Evolutionary conservation across 1,140 invertebrate genomes (phyloP).

Genomic region (Pseudomyrmex dendroicus): DNA sequence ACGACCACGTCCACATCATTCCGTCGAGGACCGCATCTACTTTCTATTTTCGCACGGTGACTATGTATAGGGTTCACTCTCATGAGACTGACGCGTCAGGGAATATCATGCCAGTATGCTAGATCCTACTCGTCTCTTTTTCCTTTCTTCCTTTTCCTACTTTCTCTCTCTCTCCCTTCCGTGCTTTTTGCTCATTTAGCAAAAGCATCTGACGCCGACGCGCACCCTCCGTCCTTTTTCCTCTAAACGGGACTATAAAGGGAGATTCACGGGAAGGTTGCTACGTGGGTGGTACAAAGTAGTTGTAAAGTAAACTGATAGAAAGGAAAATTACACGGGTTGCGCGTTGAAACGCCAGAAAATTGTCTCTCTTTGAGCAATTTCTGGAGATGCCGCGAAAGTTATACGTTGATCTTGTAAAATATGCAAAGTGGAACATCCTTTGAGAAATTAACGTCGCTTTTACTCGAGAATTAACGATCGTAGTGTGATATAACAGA

Average conservation of each 20-base stretch:
- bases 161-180: slow-evolving; percentile 22
- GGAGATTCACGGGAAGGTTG: not conserved
- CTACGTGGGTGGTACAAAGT: slow-evolving; percentile 35
- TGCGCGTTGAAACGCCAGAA: slow-evolving; percentile 1
- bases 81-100: slow-evolving; percentile 42
- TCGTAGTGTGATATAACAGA: too few relatives aligned
- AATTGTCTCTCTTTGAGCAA: slow-evolving; percentile 32
- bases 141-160: not conserved
- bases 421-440: slow-evolving; percentile 10
- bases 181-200: slow-evolving; percentile 5
- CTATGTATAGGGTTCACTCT: slow-evolving; percentile 55
- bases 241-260: slow-evolving; percentile 13
- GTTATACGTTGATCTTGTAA: slow-evolving; percentile 2
- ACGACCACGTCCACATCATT: slow-evolving; percentile 26
- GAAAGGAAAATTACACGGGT: slow-evolving; percentile 22
- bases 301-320: slow-evolving; percentile 38
- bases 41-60: slow-evolving; percentile 56
- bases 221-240: not conserved
- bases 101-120: slow-evolving; percentile 46
- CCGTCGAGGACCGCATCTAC: slow-evolving; percentile 38
- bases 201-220: slow-evolving; percentile 1
- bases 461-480: not conserved
- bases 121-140: slow-evolving; percentile 3
- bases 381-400: not conserved
- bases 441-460: slow-evolving; percentile 2